A percentile compares a stretch with the other conserved stretches of the same genome.
Conservation (phyloP, 2,113 vertebrate species). For the Sturnira hondurensis region DNA sequence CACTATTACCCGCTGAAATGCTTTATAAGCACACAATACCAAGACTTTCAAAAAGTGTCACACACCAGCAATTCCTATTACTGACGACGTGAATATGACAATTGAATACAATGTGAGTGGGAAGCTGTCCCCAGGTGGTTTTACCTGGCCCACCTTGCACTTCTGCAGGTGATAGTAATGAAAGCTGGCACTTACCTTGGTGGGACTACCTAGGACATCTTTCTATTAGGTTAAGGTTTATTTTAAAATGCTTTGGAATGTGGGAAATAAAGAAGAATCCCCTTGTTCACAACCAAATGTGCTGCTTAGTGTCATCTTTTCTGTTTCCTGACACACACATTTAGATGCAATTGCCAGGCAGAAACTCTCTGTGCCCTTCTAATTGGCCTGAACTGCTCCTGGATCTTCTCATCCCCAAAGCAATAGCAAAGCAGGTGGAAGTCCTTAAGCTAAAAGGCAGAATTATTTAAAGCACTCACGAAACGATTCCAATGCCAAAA, state of each 20-base stretch:
- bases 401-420: conserved; percentile 53
- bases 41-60: conserved; percentile 48
- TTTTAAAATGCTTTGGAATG: background rate
- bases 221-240: background rate
- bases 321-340: background rate
- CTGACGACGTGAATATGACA: conserved; percentile 50
- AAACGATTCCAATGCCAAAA: background rate
- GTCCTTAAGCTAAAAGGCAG: conserved; percentile 36
- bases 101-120: background rate
- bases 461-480: conserved; percentile 53
- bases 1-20: conserved; percentile 53
- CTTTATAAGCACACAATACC: conserved; percentile 56
- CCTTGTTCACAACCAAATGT: background rate
- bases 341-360: conserved; percentile 51
- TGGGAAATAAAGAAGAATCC: background rate
- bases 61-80: conserved; percentile 53
- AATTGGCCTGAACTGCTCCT: conserved; percentile 63
- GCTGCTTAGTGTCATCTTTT: background rate
- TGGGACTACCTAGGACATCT: background rate
- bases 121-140: conserved; percentile 34
- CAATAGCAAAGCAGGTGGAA: conserved; percentile 42
- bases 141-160: background rate
- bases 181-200: conserved; percentile 22
- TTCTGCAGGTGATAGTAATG: background rate
- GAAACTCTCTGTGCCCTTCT: conserved; percentile 53